phyloP scores from a whole-genome alignment of 2,888 invertebrate genomes.

The Drosophila paramelanica region DNA sequence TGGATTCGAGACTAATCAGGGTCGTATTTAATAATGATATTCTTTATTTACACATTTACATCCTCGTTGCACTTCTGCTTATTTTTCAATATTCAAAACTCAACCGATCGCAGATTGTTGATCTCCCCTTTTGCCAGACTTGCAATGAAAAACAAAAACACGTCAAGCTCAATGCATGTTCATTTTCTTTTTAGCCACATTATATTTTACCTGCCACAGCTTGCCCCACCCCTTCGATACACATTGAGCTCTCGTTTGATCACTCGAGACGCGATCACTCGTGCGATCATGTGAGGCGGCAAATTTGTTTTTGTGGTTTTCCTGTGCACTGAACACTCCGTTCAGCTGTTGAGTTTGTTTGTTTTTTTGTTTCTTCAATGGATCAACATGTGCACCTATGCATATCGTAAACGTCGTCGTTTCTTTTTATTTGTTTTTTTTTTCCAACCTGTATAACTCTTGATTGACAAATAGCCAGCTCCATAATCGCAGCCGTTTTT shows the following conservation, averaged over 20 bases:
- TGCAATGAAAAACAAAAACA: not conserved
- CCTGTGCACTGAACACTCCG: conserved; percentile 73
- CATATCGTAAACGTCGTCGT: conserved; percentile 80
- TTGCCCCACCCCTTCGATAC: conserved; percentile 1
- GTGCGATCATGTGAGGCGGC: conserved; percentile 84
- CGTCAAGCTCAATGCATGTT: conserved; percentile 20
- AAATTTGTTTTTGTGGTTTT: conserved; percentile 85
- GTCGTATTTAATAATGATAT: too few species aligned
- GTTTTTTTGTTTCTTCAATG: conserved; percentile 67
- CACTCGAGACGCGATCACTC: conserved; percentile 56
- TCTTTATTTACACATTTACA: too few species aligned
- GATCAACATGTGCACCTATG: conserved; percentile 85
- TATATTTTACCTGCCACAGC: conserved; percentile 8
- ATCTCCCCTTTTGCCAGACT: conserved; percentile 6
- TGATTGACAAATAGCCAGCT: conserved; percentile 75
- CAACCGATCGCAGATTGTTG: conserved; percentile 17
- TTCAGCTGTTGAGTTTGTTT: conserved; percentile 18
- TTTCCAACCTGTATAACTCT: conserved; percentile 45
- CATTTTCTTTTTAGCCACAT: conserved; percentile 43
- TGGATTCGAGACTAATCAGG: too few species aligned
- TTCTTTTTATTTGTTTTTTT: conserved; percentile 44
- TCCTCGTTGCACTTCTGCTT: not conserved
- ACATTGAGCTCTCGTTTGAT: conserved; percentile 19
- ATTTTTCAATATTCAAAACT: not conserved
- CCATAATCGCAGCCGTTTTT: conserved; percentile 40